Evolutionary conservation across 2,113 vertebrate species (phyloP), one percentile per base, ranked within the genome.

Genomic region (Otus sunia): DNA sequence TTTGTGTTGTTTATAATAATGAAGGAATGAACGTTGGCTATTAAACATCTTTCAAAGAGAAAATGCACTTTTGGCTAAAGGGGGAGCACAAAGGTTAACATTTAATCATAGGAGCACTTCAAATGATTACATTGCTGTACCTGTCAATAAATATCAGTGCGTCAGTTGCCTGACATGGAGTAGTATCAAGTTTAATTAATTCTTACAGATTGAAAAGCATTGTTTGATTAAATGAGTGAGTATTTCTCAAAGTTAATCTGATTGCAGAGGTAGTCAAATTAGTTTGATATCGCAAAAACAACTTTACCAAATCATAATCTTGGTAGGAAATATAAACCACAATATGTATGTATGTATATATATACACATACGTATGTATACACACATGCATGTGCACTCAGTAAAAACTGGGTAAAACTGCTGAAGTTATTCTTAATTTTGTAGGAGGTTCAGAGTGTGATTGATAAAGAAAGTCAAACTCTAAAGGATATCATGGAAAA

Each of bases 381-480:
- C 9, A 34, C 19, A 36, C 3, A 9, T 23, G 26, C 47, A 45
- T 7, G 1, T 21, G 15, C 18, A 49, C n/a, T 81, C n/a, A 20
- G 16, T 36, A 32, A 74, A 69, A 77, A 47, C 9, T 13, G 29
- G 15, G 10, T 81, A 26, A 86, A 95, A 56, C 32, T 64, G 37
- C 43, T 91, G 75, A 96, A 95, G 63, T 88, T 95, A 32, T 59
- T 80, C 68, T 94, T 59, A 25, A 92, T 96, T 92, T 95, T 95
- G n/a, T 94, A 99, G 99, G 98, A 98, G 58, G 83, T 99, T 73
- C 98, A 98, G 83, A 96, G 49, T 27, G 93, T 98, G 91, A 96
- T 99, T 95, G 94, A 81, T 66, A 97, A 96, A 96, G 98, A 98
- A 94, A 99, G 98, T 86, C 97, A 98, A 64, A 94, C 97, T 90